Evolutionary conservation across 1,140 invertebrate species (phyloP), one percentile per base, ranked within the genome.

Genomic region (Rhyacophila brunnea): DNA sequence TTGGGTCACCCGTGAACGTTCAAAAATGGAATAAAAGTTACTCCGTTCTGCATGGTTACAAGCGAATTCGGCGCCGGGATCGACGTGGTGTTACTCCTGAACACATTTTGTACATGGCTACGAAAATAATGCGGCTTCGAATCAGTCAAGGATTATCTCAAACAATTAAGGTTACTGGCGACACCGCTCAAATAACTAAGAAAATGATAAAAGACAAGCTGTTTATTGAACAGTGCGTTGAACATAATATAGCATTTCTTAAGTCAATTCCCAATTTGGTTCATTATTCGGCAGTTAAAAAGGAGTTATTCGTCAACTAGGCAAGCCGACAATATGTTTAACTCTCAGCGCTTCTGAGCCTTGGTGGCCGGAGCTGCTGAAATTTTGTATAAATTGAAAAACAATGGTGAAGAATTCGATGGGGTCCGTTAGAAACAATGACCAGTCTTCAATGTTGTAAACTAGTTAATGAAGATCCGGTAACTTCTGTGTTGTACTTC

Each of bases 401-500:
- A 73, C 18, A 65, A 67, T 35, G 35, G 42, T 34, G 42, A 36
- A 51, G 54, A 28, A 58, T 71, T 40, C 23, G 60, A 17, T 47
- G 66, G 35, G 63, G 58, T 56, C 44, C 45, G 20, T 48, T 48
- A 14, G 10, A 23, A 20, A 3, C 43, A 42, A 57, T 72, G 14
- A 3, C 66, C 58, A 68, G 50, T 62, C 49, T 68, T 1, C 45
- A 69, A 48, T 73, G 71, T 63, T 47, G 36, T 46, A 59, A 50
- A 44, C 55, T 77, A 18, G 50, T 78, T 0, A 73, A 75, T 65
- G 68, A 72, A 60, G 77, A 79, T 67, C 67, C 75, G 7, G 71
- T 74, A 15, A 74, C 72, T n/a, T 77, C 73, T 63, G 68, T 67
- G 42, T 71, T 73, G 14, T 69, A 74, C 57, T 75, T 72, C 48